These are phyloP conservation scores for Ictalurus punctatus DNA, from an alignment of 2,113 vertebrate genomes.

Conservation along the genomic window DNA sequence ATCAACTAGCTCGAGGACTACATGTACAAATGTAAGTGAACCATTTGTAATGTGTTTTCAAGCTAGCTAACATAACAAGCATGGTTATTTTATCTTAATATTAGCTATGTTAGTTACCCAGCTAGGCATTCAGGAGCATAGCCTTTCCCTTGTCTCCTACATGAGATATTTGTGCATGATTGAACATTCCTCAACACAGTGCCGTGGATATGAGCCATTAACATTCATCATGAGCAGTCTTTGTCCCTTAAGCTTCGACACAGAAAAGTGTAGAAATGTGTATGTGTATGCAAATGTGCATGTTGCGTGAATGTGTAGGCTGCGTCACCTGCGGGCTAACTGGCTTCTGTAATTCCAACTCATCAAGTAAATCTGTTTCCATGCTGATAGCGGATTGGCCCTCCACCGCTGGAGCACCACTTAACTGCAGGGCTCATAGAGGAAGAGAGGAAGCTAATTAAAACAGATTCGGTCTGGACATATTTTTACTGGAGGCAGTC, in stretches of 20 bases:
- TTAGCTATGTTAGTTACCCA: not conserved
- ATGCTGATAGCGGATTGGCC: conserved; percentile 38
- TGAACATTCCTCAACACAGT: not conserved
- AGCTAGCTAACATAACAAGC: not conserved
- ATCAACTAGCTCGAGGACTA: not conserved
- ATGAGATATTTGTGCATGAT: not conserved
- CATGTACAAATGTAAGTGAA: not conserved
- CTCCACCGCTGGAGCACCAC: conserved; percentile 26
- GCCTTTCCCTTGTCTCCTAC: not conserved
- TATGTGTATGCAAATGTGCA: not conserved
- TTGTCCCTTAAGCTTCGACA: conserved; percentile 14
- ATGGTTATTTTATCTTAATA: not conserved
- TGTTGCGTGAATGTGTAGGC: conserved; percentile 11
- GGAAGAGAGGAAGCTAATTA: conserved; percentile 36
- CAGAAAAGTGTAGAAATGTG: conserved; percentile 16
- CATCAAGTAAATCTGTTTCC: conserved; percentile 45
- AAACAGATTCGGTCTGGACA: conserved; percentile 41
- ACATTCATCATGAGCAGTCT: conserved; percentile 23
- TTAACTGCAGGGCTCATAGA: conserved; percentile 29
- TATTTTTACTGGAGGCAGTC: conserved; percentile 28
- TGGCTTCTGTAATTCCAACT: conserved; percentile 21
- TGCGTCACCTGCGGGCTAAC: conserved; percentile 2
- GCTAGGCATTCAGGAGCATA: not conserved
- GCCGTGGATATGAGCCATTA: not conserved
- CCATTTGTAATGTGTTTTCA: not conserved